Evolutionary conservation across 2,888 invertebrate genomes (phyloP).

Genomic region (Pachliopta kotzebuea): DNA sequence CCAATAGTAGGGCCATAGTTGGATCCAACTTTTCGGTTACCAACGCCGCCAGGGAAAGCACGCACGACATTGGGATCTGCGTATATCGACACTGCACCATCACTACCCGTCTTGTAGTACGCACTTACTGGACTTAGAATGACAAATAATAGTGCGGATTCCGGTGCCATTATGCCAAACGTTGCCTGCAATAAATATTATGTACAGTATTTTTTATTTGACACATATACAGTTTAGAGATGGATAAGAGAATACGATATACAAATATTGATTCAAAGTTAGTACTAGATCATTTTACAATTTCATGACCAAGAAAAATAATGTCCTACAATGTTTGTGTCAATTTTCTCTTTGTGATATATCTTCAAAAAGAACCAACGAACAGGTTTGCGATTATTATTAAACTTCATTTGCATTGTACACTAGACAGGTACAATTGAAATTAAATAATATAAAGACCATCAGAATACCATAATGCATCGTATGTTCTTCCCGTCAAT

Average conservation of each 20-base stretch:
- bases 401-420: too few relatives aligned
- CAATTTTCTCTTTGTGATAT: too few relatives aligned
- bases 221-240: background rate
- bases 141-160: constrained; percentile 94
- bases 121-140: constrained; percentile 96
- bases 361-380: too few relatives aligned
- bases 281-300: too few relatives aligned
- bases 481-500: too few relatives aligned
- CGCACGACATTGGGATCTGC: constrained; percentile 95
- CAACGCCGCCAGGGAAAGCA: constrained; percentile 96
- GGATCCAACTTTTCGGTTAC: constrained; percentile 97
- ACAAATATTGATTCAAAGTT: background rate
- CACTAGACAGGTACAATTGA: too few relatives aligned
- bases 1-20: constrained; percentile 93
- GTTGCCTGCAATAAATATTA: constrained; percentile 83
- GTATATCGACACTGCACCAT: constrained; percentile 89
- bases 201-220: background rate
- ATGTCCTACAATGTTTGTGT: too few relatives aligned
- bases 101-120: constrained; percentile 88
- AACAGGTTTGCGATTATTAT: too few relatives aligned
- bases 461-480: too few relatives aligned
- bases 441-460: too few relatives aligned
- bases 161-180: constrained; percentile 93
- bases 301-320: too few relatives aligned
- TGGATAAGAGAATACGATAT: background rate